These are phyloP conservation scores for Pandion haliaetus DNA, from an alignment of 2,113 vertebrate genomes.

Conservation along the genomic window DNA sequence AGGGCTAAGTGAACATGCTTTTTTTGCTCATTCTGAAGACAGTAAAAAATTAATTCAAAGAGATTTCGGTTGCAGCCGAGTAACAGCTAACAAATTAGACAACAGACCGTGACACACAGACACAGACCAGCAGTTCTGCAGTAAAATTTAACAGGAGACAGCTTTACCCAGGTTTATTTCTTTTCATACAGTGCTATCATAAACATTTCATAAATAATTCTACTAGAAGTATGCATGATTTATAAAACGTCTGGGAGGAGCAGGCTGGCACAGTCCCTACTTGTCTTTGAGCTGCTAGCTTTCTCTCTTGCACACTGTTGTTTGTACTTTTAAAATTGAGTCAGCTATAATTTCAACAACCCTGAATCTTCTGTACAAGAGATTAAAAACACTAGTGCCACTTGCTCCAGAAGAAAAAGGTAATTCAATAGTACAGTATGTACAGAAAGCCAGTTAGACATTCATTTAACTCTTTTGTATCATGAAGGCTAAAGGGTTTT, in stretches of 20 bases:
- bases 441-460: neutral
- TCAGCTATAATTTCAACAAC: constrained; percentile 45
- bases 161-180: constrained; percentile 12
- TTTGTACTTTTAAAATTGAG: constrained; percentile 31
- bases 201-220: constrained; percentile 63
- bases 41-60: neutral
- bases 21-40: neutral
- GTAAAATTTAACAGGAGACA: constrained; percentile 13
- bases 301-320: neutral
- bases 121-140: constrained; percentile 6
- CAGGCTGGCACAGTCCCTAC: neutral
- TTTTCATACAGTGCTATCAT: constrained; percentile 11
- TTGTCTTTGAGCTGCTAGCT: neutral
- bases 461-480: neutral
- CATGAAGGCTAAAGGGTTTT: neutral
- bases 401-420: neutral
- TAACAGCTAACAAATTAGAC: constrained; percentile 26
- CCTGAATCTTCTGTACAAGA: constrained; percentile 5
- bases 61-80: neutral
- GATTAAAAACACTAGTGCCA: neutral
- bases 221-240: constrained; percentile 44
- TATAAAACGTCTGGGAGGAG: constrained; percentile 33
- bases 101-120: neutral
- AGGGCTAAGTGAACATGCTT: neutral
- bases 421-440: neutral